Evolutionary conservation across 2,113 vertebrate genomes (phyloP), one percentile per base, ranked within the genome.

Genomic region (Urocynchramus pylzowi): DNA sequence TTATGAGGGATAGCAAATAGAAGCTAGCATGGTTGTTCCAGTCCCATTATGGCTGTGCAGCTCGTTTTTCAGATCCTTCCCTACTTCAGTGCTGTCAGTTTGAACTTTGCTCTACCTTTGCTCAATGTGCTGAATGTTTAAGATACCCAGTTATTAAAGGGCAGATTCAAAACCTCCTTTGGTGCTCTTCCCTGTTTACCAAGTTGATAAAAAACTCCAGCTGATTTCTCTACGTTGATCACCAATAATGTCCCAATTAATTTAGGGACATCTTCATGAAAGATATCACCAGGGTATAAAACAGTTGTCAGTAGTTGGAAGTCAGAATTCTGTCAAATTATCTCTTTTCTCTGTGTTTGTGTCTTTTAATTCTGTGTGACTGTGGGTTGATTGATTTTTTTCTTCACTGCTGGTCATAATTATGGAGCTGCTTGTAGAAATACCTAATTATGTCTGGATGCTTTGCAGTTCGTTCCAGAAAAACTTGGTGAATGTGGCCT

Each of bases 221-320:
- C 9, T 80, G 24, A 63, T 53, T 67, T 21, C 15, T 78, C 17
- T 61, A 4, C 0, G 0, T 10, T 63, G 35, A 19, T 11, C 33
- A 44, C 15, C 20, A n/a, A n/a, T n/a, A n/a, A n/a, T n/a, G n/a
- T n/a, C n/a, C n/a, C n/a, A 42, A 7, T 70, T 85, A 78, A 18
- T 50, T 87, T 52, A 63, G 13, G 8, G 30, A 14, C 6, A 64
- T 60, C 57, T 88, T 75, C 16, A 45, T 49, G 16, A 71, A 92
- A 65, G 19, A 8, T 41, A 47, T 65, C 13, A 44, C 13, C 11
- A n/a, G 10, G 68, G 10, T 35, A 21, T n/a, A 53, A 19, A 68
- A 47, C 13, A 47, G 1, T 6, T 74, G 31, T 57, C 0, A 0
- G 6, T 20, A 80, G 31, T 1, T 14, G 6, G 24, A 83, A 92